Evolutionary conservation across 2,888 invertebrate species (phyloP).

Genomic region (Selenia dentaria): DNA sequence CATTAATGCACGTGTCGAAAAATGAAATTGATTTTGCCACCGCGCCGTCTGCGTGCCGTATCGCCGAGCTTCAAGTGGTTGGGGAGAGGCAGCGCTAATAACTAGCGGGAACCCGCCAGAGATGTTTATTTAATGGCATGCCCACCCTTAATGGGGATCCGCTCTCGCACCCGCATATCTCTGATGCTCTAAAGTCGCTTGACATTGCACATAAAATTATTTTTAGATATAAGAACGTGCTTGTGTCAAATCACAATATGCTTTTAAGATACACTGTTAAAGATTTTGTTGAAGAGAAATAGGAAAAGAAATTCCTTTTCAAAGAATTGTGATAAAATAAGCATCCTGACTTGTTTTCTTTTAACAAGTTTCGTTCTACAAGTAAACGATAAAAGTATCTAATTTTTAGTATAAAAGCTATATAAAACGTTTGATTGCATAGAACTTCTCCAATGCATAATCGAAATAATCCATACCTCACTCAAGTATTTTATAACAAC

Average conservation of each 20-base stretch:
- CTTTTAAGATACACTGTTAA: too few species aligned
- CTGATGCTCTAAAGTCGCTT: conserved; percentile 31
- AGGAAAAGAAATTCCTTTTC: too few species aligned
- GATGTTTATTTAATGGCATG: conserved; percentile 83
- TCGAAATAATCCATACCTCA: too few species aligned
- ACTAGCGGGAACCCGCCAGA: conserved; percentile 74
- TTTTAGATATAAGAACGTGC: conserved; percentile 41
- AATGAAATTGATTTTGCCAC: conserved; percentile 81
- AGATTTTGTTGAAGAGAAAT: too few species aligned
- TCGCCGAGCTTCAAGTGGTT: conserved; percentile 74
- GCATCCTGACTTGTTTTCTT: too few species aligned
- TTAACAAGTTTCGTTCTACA: too few species aligned
- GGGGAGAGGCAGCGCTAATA: conserved; percentile 77
- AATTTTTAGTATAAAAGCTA: too few species aligned
- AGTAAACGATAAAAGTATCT: too few species aligned
- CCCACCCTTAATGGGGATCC: conserved; percentile 76
- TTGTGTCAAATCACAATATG: conserved; percentile 8
- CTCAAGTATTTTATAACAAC: too few species aligned
- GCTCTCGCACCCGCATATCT: conserved; percentile 40
- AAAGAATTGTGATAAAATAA: too few species aligned
- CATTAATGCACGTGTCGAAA: conserved; percentile 81
- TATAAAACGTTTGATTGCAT: too few species aligned
- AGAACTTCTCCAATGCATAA: too few species aligned
- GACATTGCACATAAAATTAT: conserved; percentile 44
- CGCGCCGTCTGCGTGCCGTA: conserved; percentile 80